A percentile compares a stretch with the other conserved stretches of the same genome.
Evolutionary conservation across 2,113 vertebrate genomes (phyloP).

Genomic region (Felis chaus): DNA sequence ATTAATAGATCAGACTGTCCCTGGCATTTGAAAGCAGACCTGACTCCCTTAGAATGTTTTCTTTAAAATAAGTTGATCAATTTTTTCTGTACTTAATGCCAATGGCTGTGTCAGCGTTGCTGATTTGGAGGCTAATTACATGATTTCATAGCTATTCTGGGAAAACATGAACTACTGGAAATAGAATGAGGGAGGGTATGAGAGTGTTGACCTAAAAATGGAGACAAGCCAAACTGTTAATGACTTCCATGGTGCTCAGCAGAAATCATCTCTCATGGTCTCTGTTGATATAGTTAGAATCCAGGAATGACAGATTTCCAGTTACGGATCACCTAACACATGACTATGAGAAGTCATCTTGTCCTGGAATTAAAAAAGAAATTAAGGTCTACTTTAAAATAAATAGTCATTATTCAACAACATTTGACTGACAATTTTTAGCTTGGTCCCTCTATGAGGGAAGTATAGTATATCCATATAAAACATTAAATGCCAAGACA

Average conservation of each 20-base stretch:
- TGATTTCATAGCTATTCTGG: slow-evolving; percentile 70
- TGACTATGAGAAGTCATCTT: not conserved
- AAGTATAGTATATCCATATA: not conserved
- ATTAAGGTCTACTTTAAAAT: slow-evolving; percentile 25
- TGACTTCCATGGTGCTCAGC: slow-evolving; percentile 38
- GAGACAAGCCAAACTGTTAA: slow-evolving; percentile 63
- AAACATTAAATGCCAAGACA: not conserved
- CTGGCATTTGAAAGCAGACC: not conserved
- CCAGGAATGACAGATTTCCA: slow-evolving; percentile 18
- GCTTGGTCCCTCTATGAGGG: not conserved
- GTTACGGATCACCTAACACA: not conserved
- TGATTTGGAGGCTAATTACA: slow-evolving; percentile 59
- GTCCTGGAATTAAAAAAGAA: slow-evolving; percentile 18
- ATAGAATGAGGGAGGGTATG: slow-evolving; percentile 28
- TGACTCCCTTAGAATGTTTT: slow-evolving; percentile 44
- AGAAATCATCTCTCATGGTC: slow-evolving; percentile 41
- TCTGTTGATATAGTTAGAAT: slow-evolving; percentile 11
- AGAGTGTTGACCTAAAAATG: slow-evolving; percentile 45
- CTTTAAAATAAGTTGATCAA: slow-evolving; percentile 63
- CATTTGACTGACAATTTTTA: slow-evolving; percentile 32
- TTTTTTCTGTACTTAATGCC: slow-evolving; percentile 51
- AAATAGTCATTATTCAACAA: not conserved
- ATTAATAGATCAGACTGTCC: not conserved
- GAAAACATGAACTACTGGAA: slow-evolving; percentile 73
- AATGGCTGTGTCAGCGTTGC: slow-evolving; percentile 64